Evolutionary conservation across 2,888 invertebrate species (phyloP).

Genomic region (Xanthia icteritia): DNA sequence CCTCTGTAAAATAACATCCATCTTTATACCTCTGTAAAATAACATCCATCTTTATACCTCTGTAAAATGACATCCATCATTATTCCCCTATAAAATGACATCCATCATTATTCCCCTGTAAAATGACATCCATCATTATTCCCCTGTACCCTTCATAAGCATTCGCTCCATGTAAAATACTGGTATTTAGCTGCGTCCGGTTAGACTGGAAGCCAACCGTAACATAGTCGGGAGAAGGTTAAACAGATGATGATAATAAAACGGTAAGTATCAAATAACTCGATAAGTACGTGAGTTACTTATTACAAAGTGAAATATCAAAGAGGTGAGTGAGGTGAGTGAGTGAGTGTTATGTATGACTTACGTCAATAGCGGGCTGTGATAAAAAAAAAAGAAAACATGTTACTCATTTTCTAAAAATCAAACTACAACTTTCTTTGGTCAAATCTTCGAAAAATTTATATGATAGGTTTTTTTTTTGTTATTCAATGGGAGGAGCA

Average conservation of each 20-base stretch:
- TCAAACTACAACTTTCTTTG: neutral
- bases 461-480: neutral
- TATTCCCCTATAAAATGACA: too few species aligned
- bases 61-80: too few species aligned
- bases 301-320: neutral
- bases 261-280: too few species aligned
- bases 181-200: neutral
- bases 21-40: too few species aligned
- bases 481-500: neutral
- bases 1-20: too few species aligned
- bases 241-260: neutral
- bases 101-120: too few species aligned
- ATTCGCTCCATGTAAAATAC: neutral
- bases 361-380: conserved; percentile 39
- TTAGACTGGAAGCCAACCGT: neutral
- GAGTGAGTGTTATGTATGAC: conserved; percentile 1
- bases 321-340: neutral
- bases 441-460: neutral
- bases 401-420: neutral
- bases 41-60: too few species aligned
- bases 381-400: conserved; percentile 22
- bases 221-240: neutral
- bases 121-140: too few species aligned
- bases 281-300: neutral
- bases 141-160: too few species aligned